A percentile compares a stretch with the other conserved stretches of the same genome.
phyloP scores from a whole-genome alignment of 2,113 vertebrate species.

The Trochalopteron elliotii region DNA sequence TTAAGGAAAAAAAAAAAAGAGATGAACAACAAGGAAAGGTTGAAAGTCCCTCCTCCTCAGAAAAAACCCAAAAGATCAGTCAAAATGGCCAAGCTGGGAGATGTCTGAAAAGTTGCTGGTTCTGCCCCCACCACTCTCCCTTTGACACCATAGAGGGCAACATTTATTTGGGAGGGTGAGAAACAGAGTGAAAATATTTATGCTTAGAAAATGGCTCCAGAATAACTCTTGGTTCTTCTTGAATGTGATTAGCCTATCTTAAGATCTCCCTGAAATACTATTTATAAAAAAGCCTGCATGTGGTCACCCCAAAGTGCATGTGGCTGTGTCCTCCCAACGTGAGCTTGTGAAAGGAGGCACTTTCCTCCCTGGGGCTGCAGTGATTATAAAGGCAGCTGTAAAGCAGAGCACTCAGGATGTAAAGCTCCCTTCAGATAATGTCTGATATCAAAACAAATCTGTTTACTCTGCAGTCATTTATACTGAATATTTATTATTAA shows the following conservation, averaged over 20 bases:
- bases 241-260: background rate
- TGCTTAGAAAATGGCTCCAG: background rate
- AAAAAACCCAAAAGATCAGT: background rate
- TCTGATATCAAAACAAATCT: conserved; percentile 31
- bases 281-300: background rate
- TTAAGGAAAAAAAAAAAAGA: background rate
- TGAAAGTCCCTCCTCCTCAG: background rate
- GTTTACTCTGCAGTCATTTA: conserved; percentile 20
- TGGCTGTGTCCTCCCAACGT: background rate
- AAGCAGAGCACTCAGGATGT: conserved; percentile 27
- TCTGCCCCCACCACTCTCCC: background rate
- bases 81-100: background rate
- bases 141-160: background rate
- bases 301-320: background rate
- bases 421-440: conserved; percentile 64
- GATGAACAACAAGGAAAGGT: background rate
- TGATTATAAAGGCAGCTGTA: conserved; percentile 40
- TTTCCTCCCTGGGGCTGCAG: conserved; percentile 22
- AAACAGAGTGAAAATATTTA: background rate
- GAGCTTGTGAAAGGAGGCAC: background rate
- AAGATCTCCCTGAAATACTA: background rate
- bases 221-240: background rate
- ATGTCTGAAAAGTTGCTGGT: background rate
- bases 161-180: background rate
- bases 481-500: background rate